Evolutionary conservation across 2,797 vertebrate genomes (phyloP).

Genomic region (Propithecus deckenii): DNA sequence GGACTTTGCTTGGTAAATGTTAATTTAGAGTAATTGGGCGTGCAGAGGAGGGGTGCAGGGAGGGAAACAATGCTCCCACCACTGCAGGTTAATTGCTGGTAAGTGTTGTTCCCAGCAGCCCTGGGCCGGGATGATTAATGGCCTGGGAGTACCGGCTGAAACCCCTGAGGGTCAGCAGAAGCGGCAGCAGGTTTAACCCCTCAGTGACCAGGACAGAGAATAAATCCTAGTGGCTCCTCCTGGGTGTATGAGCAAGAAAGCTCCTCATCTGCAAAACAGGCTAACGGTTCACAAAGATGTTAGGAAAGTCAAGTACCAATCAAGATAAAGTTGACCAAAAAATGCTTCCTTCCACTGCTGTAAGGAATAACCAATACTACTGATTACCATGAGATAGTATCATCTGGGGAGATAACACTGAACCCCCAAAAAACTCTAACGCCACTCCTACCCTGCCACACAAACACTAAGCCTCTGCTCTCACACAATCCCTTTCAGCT

Average conservation of each 20-base stretch:
- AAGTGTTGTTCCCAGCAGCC: slow-evolving; percentile 79
- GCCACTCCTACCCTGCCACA: neutral
- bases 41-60: slow-evolving; percentile 78
- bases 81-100: slow-evolving; percentile 90
- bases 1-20: slow-evolving; percentile 75
- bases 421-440: neutral
- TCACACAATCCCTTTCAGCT: neutral
- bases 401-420: neutral
- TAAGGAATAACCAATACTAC: neutral
- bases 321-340: neutral
- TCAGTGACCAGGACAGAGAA: slow-evolving; percentile 41
- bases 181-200: slow-evolving; percentile 78
- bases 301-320: neutral
- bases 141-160: slow-evolving; percentile 71
- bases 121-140: slow-evolving; percentile 83
- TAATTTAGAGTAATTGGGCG: slow-evolving; percentile 83
- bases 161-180: slow-evolving; percentile 68
- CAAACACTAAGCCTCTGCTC: neutral
- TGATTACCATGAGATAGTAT: neutral
- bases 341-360: neutral
- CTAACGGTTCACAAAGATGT: fast-evolving
- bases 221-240: neutral
- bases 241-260: neutral
- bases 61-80: slow-evolving; percentile 84
- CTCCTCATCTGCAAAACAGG: neutral